Evolutionary conservation across 2,888 invertebrate genomes (phyloP), one percentile per base, ranked within the genome.

Genomic region (Theodoxus fluviatilis): DNA sequence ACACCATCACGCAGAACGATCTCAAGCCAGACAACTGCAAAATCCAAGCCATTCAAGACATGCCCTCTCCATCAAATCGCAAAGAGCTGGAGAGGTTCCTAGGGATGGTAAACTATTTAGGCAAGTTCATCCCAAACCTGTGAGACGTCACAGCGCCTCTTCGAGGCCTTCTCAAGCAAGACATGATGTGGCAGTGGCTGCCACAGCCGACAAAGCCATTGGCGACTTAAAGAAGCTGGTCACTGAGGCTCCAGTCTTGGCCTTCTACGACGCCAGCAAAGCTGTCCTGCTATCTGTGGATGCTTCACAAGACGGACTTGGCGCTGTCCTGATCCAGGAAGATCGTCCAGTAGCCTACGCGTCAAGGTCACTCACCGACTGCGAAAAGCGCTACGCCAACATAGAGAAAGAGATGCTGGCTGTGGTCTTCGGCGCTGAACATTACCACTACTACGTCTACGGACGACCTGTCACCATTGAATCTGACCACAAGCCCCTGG

Each of bases 361-460:
- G 35, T 35, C 35, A 33, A 59, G 37, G n/a, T 33, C 33, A 12
- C n/a, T 37, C 31, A 63, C 63, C 12, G 22, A 37, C 9, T 38
- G 37, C 2, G 37, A 63, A 38, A 22, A 63, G 25, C 38, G 37
- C 1, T 63, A 37, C 4, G 25, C 37, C 15, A 63, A 63, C 63
- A 63, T 22, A 38, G 63, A 63, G 25, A 2, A 31, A n/a, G 38
- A 63, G 22, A 37, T 63, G 7, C 38, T 37, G 2, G 63, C 63
- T 9, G 38, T 22, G 2, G 63, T 63, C 22, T 63, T 63, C 25
- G 63, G 63, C 12, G 22, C 37, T 63, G 63, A 63, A 37, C n/a
- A 31, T 22, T 63, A 38, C 18, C 35, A 63, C 38, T 22, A 7
- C 2, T 33, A 59, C 33, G 33, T 59, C 12, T 59, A 22, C 25